Evolutionary conservation across 2,113 vertebrate genomes (phyloP).

Genomic region (Ophthalmolycus amberensis): DNA sequence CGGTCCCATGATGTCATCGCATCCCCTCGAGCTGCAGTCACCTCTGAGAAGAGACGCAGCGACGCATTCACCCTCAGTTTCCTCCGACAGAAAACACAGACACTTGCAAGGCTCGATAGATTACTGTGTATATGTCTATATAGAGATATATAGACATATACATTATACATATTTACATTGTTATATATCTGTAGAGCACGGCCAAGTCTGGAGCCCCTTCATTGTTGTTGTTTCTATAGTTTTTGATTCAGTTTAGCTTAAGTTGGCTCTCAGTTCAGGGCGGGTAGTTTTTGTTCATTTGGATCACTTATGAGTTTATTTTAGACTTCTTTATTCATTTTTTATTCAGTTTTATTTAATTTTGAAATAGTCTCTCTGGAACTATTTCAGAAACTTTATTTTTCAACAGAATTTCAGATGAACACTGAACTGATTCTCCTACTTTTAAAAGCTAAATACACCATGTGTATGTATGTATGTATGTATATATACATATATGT

Average conservation of each 20-base stretch:
- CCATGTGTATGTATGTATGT: no score
- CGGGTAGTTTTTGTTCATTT: background rate
- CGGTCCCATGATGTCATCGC: constrained; percentile 68
- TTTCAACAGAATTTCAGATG: no score
- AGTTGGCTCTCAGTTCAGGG: background rate
- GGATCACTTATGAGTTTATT: background rate
- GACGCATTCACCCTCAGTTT: constrained; percentile 32
- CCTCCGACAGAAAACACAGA: constrained; percentile 14
- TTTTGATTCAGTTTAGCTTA: background rate
- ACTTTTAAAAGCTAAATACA: no score
- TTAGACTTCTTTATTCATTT: background rate
- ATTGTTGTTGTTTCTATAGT: background rate
- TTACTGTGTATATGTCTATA: background rate
- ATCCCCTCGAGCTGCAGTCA: constrained; percentile 40
- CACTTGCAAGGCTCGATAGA: background rate
- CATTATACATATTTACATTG: no score
- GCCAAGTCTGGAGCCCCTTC: background rate
- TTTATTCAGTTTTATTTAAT: background rate
- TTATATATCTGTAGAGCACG: no score
- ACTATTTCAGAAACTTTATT: background rate
- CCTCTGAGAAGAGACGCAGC: constrained; percentile 58
- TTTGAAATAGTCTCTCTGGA: no score
- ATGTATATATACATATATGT: no score
- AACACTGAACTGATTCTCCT: no score
- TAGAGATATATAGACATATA: background rate